phyloP scores from a whole-genome alignment of 2,888 invertebrate species.

The Carterocephalus palaemon region DNA sequence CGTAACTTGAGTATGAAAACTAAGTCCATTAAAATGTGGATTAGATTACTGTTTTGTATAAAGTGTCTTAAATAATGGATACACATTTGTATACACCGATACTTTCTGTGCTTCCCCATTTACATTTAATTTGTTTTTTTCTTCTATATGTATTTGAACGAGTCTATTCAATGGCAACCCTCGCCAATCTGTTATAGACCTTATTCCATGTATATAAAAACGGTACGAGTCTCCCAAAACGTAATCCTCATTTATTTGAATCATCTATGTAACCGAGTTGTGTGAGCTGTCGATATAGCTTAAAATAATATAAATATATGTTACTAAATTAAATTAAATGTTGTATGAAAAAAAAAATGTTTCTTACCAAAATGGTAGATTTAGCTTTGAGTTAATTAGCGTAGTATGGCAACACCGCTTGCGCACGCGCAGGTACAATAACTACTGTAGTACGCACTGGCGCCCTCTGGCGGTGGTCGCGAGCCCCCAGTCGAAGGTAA shows the following conservation, averaged over 20 bases:
- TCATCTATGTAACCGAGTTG: slow-evolving; percentile 16
- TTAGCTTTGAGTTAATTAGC: slow-evolving; percentile 39
- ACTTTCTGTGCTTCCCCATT: too few species aligned
- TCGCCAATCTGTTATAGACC: slow-evolving; percentile 3
- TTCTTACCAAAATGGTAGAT: slow-evolving; percentile 51
- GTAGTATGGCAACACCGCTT: slow-evolving; percentile 29
- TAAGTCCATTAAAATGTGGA: too few species aligned
- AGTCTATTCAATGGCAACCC: not conserved
- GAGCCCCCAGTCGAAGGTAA: slow-evolving; percentile 49
- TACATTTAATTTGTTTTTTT: too few species aligned
- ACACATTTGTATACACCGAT: too few species aligned
- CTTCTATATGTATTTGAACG: too few species aligned
- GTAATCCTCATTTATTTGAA: slow-evolving; percentile 14
- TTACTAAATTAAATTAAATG: slow-evolving; percentile 31
- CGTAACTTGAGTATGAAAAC: too few species aligned
- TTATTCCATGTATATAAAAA: slow-evolving; percentile 19
- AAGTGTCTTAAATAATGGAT: too few species aligned
- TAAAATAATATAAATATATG: slow-evolving; percentile 27
- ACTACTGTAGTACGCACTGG: slow-evolving; percentile 48
- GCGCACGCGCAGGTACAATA: slow-evolving; percentile 49
- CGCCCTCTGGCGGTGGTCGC: slow-evolving; percentile 42
- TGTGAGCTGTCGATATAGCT: slow-evolving; percentile 32
- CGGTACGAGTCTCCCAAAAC: slow-evolving; percentile 25
- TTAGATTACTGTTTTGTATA: too few species aligned
- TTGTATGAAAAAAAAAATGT: slow-evolving; percentile 35